These are phyloP conservation scores for Nibea albiflora DNA, from an alignment of 2,113 vertebrate genomes.

Conservation along the genomic window DNA sequence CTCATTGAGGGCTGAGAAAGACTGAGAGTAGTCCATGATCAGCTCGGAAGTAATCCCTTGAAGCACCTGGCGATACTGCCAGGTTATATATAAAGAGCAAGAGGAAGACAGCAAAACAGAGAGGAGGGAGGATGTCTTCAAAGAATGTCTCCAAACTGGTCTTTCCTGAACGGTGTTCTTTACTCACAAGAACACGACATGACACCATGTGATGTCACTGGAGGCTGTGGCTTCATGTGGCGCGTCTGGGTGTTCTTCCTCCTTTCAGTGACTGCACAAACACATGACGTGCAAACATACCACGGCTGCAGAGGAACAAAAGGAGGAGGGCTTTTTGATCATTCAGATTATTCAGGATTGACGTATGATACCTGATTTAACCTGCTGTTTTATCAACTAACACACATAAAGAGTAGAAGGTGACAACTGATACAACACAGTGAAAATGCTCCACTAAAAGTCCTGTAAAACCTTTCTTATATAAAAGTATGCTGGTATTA, in stretches of 20 bases:
- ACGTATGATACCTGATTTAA: conserved; percentile 22
- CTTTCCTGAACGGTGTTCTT: conserved; percentile 71
- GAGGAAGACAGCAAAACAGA: conserved; percentile 15
- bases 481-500: too few relatives aligned
- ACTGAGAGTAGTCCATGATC: conserved; percentile 66
- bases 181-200: conserved; percentile 26
- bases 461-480: background rate
- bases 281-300: conserved; percentile 53
- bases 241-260: conserved; percentile 32
- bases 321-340: conserved; percentile 29
- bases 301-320: conserved; percentile 45
- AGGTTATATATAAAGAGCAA: background rate
- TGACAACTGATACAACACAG: background rate
- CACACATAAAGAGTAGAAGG: background rate
- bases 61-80: conserved; percentile 3
- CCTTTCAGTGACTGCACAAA: conserved; percentile 34
- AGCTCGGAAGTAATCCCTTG: background rate
- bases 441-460: background rate
- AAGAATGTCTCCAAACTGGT: conserved; percentile 76
- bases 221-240: conserved; percentile 48
- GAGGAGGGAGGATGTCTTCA: conserved; percentile 17
- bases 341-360: conserved; percentile 13
- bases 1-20: conserved; percentile 70
- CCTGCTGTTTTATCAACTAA: background rate
- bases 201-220: conserved; percentile 67